These are phyloP conservation scores for Diogma glabrata DNA, from an alignment of 2,888 invertebrate species.

Conservation along the genomic window DNA sequence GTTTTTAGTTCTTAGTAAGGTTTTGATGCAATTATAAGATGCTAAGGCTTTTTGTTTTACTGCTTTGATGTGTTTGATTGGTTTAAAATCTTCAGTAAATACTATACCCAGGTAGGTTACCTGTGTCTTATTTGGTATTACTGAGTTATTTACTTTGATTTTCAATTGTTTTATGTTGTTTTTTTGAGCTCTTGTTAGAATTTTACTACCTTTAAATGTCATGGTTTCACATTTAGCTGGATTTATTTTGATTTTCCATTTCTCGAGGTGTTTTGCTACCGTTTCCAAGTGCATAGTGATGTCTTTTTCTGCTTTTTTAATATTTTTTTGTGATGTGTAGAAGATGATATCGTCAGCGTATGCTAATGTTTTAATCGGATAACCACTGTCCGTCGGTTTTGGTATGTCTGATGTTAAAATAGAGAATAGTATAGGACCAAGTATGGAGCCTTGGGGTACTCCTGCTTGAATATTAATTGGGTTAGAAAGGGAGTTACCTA, in stretches of 20 bases:
- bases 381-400: neutral
- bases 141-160: neutral
- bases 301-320: neutral
- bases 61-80: neutral
- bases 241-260: neutral
- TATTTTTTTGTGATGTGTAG: neutral
- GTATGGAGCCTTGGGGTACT: neutral
- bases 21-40: neutral
- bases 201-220: neutral
- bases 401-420: neutral
- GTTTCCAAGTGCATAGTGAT: neutral
- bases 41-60: neutral
- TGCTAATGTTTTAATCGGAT: neutral
- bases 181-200: neutral
- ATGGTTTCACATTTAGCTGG: conserved; percentile 1
- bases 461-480: neutral
- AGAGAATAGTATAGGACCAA: neutral
- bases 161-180: neutral
- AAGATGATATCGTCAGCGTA: conserved; percentile 6
- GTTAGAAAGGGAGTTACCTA: neutral
- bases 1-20: neutral
- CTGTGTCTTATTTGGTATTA: neutral
- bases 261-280: neutral
- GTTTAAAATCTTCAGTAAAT: neutral
- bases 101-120: neutral